Evolutionary conservation across 2,797 vertebrate species (phyloP), one percentile per base, ranked within the genome.

Genomic region (Myotis vivesi): DNA sequence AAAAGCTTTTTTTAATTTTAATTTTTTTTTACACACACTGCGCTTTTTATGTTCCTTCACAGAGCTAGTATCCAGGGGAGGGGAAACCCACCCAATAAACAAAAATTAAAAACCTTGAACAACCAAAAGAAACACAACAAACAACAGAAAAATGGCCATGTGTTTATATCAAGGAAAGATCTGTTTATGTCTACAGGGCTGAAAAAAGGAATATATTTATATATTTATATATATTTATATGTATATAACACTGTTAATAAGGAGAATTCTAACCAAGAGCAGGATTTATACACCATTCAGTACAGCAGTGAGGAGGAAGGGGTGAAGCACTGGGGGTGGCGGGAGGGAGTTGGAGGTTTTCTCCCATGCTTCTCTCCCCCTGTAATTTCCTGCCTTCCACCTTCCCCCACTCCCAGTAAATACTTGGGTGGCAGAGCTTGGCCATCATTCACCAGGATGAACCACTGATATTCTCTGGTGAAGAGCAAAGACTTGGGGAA

Each of bases 231-330:
- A 98, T 98, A 98, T 98, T 98, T 98, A 98, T 98, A 98, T 98
- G 98, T 98, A 98, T 98, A 98, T 98, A 98, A 98, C 98, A 98
- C 98, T 98, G 98, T 98, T 98, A 98, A 98, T 98, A 98, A 98
- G 98, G 93, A 98, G 98, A 98, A 97, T 97, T 98, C 98, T 98
- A 98, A 98, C 97, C 98, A 93, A 96, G 90, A 96, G 95, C 96
- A 97, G 96, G 92, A 96, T 96, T 91, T 96, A 76, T 93, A 96
- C 91, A 97, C 96, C 97, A 96, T 98, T 98, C 97, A 6, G 4
- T 92, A 97, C 97, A 98, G 97, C 97, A 98, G 97, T 95, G 97
- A 97, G 97, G 96, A 98, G 92, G 97, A 95, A 94, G 46, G 53
- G 25, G 33, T 41, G 84, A 89, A 89, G 87, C 36, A 12, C 30